Percentiles rank a stretch among this genome's conserved stretches.
Evolutionary conservation across 2,797 vertebrate genomes (phyloP).

Genomic region (Channa striata): DNA sequence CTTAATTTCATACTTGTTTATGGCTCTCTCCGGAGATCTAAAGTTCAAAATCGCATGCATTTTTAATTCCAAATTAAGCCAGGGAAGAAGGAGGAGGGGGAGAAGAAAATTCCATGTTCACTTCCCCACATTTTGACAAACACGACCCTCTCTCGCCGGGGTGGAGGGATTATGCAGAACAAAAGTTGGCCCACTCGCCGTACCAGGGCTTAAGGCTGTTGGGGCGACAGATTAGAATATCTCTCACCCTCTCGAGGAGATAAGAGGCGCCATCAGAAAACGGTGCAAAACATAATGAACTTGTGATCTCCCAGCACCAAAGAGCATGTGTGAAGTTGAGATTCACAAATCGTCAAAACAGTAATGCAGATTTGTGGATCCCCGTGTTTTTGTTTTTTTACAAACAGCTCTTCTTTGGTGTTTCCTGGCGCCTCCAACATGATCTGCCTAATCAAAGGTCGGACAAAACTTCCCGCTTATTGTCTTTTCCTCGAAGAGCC

Average conservation of each 20-base stretch:
- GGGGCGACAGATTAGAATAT: conserved; percentile 84
- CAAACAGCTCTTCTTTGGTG: conserved; percentile 23
- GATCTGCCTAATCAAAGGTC: conserved; percentile 71
- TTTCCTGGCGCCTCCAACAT: conserved; percentile 52
- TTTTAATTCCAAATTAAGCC: conserved; percentile 86
- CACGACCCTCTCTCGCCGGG: conserved; percentile 81
- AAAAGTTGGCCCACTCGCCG: conserved; percentile 80
- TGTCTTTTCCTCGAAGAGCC: conserved; percentile 85
- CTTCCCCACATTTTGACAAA: conserved; percentile 82
- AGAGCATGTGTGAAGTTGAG: conserved; percentile 55
- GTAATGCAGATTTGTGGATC: conserved; percentile 59
- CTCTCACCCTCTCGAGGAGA: conserved; percentile 73
- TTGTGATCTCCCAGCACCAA: conserved; percentile 63
- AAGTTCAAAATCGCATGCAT: conserved; percentile 80
- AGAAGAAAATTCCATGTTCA: conserved; percentile 57
- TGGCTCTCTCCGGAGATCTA: conserved; percentile 73
- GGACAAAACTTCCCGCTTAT: conserved; percentile 83
- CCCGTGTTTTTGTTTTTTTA: neutral
- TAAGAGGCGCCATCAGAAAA: conserved; percentile 74
- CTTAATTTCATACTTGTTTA: conserved; percentile 85
- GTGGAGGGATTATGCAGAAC: conserved; percentile 82
- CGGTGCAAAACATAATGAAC: conserved; percentile 72
- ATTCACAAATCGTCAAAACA: conserved; percentile 72
- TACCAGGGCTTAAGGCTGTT: conserved; percentile 79
- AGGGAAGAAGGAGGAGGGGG: conserved; percentile 21